A percentile compares a stretch with the other conserved stretches of the same genome.
Conservation (phyloP, 2,888 invertebrate species). For the Chymomyza caudatula region DNA sequence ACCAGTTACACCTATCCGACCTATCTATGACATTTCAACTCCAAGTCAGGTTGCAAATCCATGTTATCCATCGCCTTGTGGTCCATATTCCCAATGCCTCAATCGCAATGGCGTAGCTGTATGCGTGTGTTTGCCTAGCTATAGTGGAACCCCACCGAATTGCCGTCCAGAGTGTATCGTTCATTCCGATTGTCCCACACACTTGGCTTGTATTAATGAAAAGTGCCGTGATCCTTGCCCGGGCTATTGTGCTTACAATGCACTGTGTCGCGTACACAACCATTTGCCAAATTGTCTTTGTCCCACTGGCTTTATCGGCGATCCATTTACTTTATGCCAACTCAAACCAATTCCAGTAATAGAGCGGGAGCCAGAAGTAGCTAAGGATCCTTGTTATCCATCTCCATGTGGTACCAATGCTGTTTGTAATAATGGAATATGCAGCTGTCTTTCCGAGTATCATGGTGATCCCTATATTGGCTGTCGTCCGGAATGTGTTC, state of each 20-base stretch:
- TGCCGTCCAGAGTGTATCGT: slow-evolving; percentile 81
- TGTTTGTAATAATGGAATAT: slow-evolving; percentile 80
- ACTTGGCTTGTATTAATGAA: slow-evolving; percentile 82
- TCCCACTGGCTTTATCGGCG: slow-evolving; percentile 80
- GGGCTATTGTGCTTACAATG: slow-evolving; percentile 85
- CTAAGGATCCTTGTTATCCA: slow-evolving; percentile 78
- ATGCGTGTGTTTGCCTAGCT: slow-evolving; percentile 81
- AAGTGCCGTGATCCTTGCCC: slow-evolving; percentile 86
- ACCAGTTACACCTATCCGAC: slow-evolving; percentile 1
- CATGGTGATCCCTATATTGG: slow-evolving; percentile 84
- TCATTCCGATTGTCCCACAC: slow-evolving; percentile 80
- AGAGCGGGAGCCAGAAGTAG: slow-evolving; percentile 75
- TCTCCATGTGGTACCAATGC: slow-evolving; percentile 80
- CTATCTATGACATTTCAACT: slow-evolving; percentile 35
- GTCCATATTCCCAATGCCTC: slow-evolving; percentile 83
- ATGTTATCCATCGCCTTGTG: slow-evolving; percentile 83
- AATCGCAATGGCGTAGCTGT: slow-evolving; percentile 82
- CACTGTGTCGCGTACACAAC: slow-evolving; percentile 84
- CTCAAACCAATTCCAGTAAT: slow-evolving; percentile 78
- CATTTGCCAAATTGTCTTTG: slow-evolving; percentile 88
- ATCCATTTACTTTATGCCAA: slow-evolving; percentile 84
- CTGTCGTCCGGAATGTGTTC: slow-evolving; percentile 86
- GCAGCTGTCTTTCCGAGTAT: slow-evolving; percentile 83
- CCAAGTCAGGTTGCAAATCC: slow-evolving; percentile 73
- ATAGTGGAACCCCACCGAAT: slow-evolving; percentile 81